Evolutionary conservation across 2,113 vertebrate species (phyloP), one percentile per base, ranked within the genome.

Genomic region (Ammodytes marinus): DNA sequence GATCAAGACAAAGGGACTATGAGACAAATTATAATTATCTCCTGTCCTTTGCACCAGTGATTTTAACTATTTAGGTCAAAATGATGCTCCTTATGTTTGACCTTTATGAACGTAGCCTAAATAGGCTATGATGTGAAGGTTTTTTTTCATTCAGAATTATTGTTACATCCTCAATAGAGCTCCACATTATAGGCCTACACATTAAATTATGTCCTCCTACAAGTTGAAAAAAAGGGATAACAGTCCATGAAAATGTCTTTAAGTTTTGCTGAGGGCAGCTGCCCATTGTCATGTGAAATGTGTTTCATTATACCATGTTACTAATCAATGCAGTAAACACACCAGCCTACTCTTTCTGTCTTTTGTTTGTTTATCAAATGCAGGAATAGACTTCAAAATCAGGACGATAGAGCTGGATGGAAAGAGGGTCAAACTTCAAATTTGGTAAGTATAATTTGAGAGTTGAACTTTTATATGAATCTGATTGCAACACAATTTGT

Each of bases 331-430:
- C 12, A 69, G 61, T 11, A 57, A 54, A 14, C 17, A 14, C 17
- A 65, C 40, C 42, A 45, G 8, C 14, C 61, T 9, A 8, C 12
- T 4, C 0, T 5, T 40, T 27, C 4, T 45, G 9, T 55, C 17
- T 84, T 84, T 5, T 59, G 17, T 46, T 49, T 80, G 37, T 82
- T 64, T 71, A 15, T 82, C 13, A 74, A 74, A 75, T 82, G 17
- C 85, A 99, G 98, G 98, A 86, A 99, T 99, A 58, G 98, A 99
- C 94, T 99, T 99, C 85, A 99, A 99, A 95, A 99, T 99, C 95
- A 94, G 98, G 93, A 99, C 98, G 58, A 97, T 99, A 93, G 97
- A 99, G 92, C 93, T 99, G 80, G 97, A 99, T 85, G 98, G 98
- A 75, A 99, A 99, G 95, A 97, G 97, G 95, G 99, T 99, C 86